Conservation (phyloP, 2,888 invertebrate genomes). For the Agrochola lychnidis region DNA sequence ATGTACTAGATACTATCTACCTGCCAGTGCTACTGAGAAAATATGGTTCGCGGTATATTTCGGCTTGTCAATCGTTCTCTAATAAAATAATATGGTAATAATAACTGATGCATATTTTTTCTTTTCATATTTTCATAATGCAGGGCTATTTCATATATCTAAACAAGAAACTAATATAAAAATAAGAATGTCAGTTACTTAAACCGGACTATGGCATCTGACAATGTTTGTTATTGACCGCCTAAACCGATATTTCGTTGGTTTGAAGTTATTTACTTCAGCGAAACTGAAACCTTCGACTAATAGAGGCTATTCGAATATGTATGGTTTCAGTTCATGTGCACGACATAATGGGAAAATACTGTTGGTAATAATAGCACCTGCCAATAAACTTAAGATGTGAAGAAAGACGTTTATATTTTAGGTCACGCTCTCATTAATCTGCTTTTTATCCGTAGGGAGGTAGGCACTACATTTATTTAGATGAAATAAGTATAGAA, state of each 20-base stretch:
- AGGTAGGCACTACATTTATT: neutral
- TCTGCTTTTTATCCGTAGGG: neutral
- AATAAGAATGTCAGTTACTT: too few species aligned
- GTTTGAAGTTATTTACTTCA: constrained; percentile 5
- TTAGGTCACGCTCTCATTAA: constrained; percentile 7
- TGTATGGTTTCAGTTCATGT: constrained; percentile 52
- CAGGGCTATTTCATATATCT: neutral
- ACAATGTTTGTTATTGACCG: constrained; percentile 17
- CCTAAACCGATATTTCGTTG: neutral
- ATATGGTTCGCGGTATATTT: constrained; percentile 25
- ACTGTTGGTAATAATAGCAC: constrained; percentile 16
- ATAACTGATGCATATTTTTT: neutral
- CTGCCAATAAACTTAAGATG: constrained; percentile 6
- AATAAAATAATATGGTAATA: constrained; percentile 8
- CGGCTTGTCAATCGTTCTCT: constrained; percentile 28
- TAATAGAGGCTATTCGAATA: constrained; percentile 6
- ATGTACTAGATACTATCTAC: neutral
- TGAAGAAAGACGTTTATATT: constrained; percentile 5
- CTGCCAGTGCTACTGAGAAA: constrained; percentile 35
- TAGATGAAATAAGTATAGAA: neutral
- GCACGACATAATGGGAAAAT: constrained; percentile 11
- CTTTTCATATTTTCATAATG: neutral
- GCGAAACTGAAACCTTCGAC: constrained; percentile 4
- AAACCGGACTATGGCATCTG: neutral
- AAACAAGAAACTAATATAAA: neutral